Base-by-base conservation (phyloP, 2,888 invertebrate genomes). In the Athalia rosae region DNA sequence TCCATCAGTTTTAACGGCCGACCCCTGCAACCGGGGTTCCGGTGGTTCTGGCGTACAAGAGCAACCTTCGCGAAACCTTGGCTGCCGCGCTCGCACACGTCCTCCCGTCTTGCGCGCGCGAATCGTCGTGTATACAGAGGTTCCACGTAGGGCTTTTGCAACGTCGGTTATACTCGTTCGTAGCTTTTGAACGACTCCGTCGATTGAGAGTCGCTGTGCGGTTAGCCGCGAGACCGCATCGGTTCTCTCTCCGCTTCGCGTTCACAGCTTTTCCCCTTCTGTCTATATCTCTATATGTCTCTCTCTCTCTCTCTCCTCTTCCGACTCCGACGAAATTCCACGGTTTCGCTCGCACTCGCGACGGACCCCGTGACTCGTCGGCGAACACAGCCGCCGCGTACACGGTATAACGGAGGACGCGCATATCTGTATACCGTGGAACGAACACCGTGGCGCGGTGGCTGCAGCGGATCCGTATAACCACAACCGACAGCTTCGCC, bases 401-500 rank as follows among this genome's bases (percentile, higher is more conserved):
- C n/a, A n/a, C n/a, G n/a, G n/a, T 79, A 82, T 84, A 83, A 85
- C 28, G 85, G 87, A 87, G 87, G 87, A 88, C 87, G 87, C 86
- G 85, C 87, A 87, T 88, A n/a, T n/a, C n/a, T n/a, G 84, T 83
- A 71, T 71, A 83, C 87, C 85, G 83, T 43, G 61, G 48, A 82
- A 81, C 79, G 81, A 82, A 83, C 81, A 82, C 81, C 77, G 45
- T 76, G 76, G 59, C 58, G 81, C 28, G 28, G 28, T 28, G 85
- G 84, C 86, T 83, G 83, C 86, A 84, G 84, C 83, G 79, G 82
- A 82, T 86, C 84, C 85, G 84, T 85, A 85, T 84, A 88, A 88
- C 88, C 88, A 85, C 88, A 84, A 88, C 87, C 88, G 86, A 88
- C 87, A 88, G 87, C 86, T 87, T 88, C 87, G 87, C 87, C 86